Percentiles rank a stretch among this genome's conserved stretches.
These are phyloP conservation scores for Amphiprion ocellaris DNA, from an alignment of 2,113 vertebrate species.

Conservation along the genomic window DNA sequence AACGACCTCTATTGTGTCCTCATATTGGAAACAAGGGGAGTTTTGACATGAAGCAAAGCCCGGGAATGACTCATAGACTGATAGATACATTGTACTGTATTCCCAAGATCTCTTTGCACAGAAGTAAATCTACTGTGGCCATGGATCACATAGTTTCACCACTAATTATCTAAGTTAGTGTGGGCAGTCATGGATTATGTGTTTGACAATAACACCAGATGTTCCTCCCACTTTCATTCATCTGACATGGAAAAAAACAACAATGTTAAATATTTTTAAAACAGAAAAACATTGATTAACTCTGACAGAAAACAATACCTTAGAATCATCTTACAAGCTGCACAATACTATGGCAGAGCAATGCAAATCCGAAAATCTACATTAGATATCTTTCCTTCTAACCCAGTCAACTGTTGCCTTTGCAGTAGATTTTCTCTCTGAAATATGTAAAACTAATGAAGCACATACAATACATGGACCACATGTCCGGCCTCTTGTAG, in stretches of 20 bases:
- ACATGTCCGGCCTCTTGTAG: neutral
- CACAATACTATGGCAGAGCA: neutral
- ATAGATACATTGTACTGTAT: slow-evolving; percentile 70
- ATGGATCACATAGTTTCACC: slow-evolving; percentile 60
- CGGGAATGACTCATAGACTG: slow-evolving; percentile 75
- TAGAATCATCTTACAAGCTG: neutral
- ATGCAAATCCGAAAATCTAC: neutral
- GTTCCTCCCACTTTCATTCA: slow-evolving; percentile 55
- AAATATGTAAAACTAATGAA: neutral
- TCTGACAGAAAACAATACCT: neutral
- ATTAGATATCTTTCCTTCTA: neutral
- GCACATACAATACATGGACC: neutral
- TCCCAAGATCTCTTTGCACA: slow-evolving; percentile 51
- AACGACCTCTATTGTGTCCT: slow-evolving; percentile 76
- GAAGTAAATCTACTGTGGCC: slow-evolving; percentile 58
- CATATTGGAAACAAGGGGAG: slow-evolving; percentile 77
- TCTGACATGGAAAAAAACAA: slow-evolving; percentile 12
- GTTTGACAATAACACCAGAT: slow-evolving; percentile 67
- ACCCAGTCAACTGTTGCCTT: neutral
- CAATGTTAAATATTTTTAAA: neutral
- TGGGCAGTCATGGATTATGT: slow-evolving; percentile 42
- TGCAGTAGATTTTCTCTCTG: neutral
- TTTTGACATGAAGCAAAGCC: slow-evolving; percentile 61
- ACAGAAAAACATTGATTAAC: neutral
- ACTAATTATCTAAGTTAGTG: slow-evolving; percentile 54